Conservation (phyloP, 2,888 invertebrate genomes). For the Scaptomyza parva region DNA sequence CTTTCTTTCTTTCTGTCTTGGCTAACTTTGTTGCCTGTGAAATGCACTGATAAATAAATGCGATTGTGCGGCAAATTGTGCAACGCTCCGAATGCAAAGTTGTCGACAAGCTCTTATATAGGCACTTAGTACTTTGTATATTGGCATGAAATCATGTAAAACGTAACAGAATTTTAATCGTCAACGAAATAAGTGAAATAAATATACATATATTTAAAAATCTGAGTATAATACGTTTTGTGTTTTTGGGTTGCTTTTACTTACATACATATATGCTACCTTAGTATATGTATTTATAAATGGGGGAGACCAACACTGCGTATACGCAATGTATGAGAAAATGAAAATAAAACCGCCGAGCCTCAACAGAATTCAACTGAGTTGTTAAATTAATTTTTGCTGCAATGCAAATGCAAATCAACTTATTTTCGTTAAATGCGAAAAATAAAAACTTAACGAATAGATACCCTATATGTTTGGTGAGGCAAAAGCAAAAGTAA, state of each 20-base stretch:
- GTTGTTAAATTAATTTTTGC: conserved; percentile 82
- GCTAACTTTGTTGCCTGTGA: conserved; percentile 50
- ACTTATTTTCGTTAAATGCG: conserved; percentile 21
- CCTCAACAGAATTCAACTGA: conserved; percentile 82
- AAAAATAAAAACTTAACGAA: neutral
- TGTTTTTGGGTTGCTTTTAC: conserved; percentile 5
- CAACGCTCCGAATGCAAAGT: conserved; percentile 73
- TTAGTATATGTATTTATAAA: conserved; percentile 6
- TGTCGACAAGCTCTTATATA: conserved; percentile 65
- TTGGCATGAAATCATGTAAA: conserved; percentile 35
- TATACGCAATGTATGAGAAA: conserved; percentile 61
- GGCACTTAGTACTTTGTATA: conserved; percentile 42
- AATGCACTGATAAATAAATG: conserved; percentile 76
- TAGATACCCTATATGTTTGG: neutral
- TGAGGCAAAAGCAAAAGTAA: neutral
- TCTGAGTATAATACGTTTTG: conserved; percentile 5
- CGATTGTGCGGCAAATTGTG: conserved; percentile 78
- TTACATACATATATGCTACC: too few species aligned
- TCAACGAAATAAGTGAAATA: conserved; percentile 27
- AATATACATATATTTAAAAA: conserved; percentile 61
- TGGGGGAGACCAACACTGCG: conserved; percentile 43
- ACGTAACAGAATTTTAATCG: conserved; percentile 35
- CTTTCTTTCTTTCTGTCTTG: conserved; percentile 13
- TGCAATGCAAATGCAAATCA: conserved; percentile 74
- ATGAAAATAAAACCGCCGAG: conserved; percentile 56